phyloP scores from a whole-genome alignment of 1,140 invertebrate genomes.

The Acromyrmex heyeri region DNA sequence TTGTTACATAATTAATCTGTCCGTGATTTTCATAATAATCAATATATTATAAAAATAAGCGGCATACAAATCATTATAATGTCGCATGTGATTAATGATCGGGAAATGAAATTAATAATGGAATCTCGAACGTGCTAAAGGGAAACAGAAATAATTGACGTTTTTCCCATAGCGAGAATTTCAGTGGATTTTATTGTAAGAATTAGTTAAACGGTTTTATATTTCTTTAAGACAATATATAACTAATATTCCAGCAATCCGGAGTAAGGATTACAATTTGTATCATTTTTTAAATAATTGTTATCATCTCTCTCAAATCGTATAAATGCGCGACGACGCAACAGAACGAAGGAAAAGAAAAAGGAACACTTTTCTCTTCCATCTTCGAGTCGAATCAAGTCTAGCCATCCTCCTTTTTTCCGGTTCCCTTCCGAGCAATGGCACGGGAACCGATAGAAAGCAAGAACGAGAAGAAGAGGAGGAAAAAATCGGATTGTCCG shows the following conservation, averaged over 20 bases:
- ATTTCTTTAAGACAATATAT: conserved; percentile 27
- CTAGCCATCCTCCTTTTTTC: conserved; percentile 48
- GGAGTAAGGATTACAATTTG: conserved; percentile 70
- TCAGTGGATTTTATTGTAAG: background rate
- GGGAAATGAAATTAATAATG: conserved; percentile 31
- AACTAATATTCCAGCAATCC: conserved; percentile 67
- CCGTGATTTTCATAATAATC: conserved; percentile 39
- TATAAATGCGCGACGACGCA: conserved; percentile 27
- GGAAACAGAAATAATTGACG: background rate
- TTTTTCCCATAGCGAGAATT: background rate
- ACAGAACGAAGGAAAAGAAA: background rate
- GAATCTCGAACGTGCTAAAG: background rate
- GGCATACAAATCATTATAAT: conserved; percentile 28
- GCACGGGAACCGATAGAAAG: conserved; percentile 50
- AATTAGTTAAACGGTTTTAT: background rate
- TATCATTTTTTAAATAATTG: conserved; percentile 44
- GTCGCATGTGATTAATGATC: background rate
- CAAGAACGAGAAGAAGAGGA: conserved; percentile 65
- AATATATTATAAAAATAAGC: conserved; percentile 29
- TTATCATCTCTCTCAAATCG: background rate
- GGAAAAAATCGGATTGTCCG: conserved; percentile 77
- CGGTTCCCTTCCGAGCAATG: conserved; percentile 5
- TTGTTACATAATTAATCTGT: conserved; percentile 54
- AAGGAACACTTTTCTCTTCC: conserved; percentile 5
- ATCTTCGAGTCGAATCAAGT: conserved; percentile 65